phyloP scores from a whole-genome alignment of 2,113 vertebrate genomes.

The Athene noctua region DNA sequence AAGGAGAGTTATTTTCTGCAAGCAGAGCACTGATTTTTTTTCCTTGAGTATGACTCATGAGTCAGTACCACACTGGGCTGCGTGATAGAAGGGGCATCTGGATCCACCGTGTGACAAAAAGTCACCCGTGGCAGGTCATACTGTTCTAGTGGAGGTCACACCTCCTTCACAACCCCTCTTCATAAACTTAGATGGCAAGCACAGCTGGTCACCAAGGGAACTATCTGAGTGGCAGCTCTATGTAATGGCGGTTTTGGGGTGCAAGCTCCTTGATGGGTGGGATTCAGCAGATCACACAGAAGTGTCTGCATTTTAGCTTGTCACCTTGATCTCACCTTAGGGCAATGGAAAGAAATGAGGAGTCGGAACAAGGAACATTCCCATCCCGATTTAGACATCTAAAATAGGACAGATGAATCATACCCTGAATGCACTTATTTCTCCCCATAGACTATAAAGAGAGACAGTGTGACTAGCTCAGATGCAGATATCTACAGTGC shows the following conservation, averaged over 20 bases:
- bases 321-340: neutral
- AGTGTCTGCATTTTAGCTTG: neutral
- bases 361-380: conserved; percentile 23
- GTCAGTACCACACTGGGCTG: neutral
- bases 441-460: neutral
- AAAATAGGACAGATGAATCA: conserved; percentile 57
- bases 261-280: neutral
- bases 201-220: neutral
- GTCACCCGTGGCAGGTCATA: neutral
- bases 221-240: neutral
- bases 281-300: neutral
- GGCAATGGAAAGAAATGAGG: neutral
- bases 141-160: neutral
- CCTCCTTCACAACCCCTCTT: neutral
- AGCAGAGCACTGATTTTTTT: neutral
- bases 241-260: neutral
- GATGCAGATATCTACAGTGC: neutral
- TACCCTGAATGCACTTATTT: conserved; percentile 12
- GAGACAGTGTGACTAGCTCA: neutral
- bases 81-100: neutral
- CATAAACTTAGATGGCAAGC: neutral
- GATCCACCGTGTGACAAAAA: neutral
- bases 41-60: neutral
- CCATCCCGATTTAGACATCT: conserved; percentile 22
- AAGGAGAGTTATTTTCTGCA: conserved; percentile 7